A percentile compares a stretch with the other conserved stretches of the same genome.
These are phyloP conservation scores for Lophura nycthemera DNA, from an alignment of 2,113 vertebrate genomes.

Conservation along the genomic window DNA sequence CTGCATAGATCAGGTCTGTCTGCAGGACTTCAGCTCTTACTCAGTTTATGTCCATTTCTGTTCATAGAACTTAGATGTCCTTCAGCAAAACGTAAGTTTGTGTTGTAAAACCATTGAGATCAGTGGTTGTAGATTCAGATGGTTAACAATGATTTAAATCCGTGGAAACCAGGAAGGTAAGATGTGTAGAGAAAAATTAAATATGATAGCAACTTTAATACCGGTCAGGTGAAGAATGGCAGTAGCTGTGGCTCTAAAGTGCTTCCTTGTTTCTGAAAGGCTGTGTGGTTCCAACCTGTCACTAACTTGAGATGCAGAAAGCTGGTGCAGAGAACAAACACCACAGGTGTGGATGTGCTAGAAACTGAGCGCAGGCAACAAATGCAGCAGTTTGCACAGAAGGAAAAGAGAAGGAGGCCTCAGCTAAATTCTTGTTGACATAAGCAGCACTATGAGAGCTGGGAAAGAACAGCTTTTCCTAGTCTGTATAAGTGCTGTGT, in stretches of 20 bases:
- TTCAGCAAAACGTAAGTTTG: not conserved
- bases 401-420: not conserved
- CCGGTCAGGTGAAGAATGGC: not conserved
- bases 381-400: not conserved
- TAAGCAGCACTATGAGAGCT: not conserved
- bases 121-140: not conserved
- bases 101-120: not conserved
- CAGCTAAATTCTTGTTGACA: not conserved
- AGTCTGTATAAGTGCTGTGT: not conserved
- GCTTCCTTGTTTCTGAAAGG: not conserved
- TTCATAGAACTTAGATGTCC: not conserved
- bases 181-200: not conserved
- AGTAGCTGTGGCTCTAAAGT: not conserved
- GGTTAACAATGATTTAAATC: not conserved
- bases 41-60: not conserved
- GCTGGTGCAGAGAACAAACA: not conserved
- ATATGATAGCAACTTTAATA: not conserved
- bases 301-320: not conserved
- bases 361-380: not conserved
- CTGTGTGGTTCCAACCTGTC: not conserved
- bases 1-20: not conserved
- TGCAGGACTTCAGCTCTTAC: not conserved
- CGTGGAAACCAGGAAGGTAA: not conserved
- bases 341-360: not conserved
- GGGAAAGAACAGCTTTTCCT: not conserved